These are phyloP conservation scores for Allophyes oxyacanthae DNA, from an alignment of 2,888 invertebrate genomes.

Conservation along the genomic window DNA sequence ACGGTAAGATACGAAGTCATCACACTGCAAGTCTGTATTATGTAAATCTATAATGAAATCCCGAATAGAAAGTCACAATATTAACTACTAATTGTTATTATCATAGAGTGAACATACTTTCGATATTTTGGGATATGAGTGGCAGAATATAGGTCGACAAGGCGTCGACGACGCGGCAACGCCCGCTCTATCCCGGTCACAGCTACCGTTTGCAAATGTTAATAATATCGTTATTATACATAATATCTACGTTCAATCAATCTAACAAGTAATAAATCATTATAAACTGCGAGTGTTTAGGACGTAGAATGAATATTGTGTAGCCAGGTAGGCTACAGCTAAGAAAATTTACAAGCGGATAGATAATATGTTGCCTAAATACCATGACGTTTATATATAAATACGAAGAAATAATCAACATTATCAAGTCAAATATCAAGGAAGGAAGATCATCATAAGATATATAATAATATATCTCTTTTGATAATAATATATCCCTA, in stretches of 20 bases:
- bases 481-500: too few relatives aligned
- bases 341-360: slow-evolving; percentile 36
- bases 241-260: slow-evolving; percentile 12
- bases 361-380: background rate
- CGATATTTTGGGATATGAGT: slow-evolving; percentile 87
- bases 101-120: slow-evolving; percentile 68
- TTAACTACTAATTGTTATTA: slow-evolving; percentile 46
- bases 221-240: slow-evolving; percentile 57
- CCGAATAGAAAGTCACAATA: background rate
- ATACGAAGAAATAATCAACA: too few relatives aligned
- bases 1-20: slow-evolving; percentile 37
- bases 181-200: slow-evolving; percentile 85
- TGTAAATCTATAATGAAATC: too few relatives aligned
- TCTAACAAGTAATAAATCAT: slow-evolving; percentile 1
- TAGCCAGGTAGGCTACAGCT: slow-evolving; percentile 2
- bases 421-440: too few relatives aligned
- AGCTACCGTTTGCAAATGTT: slow-evolving; percentile 77
- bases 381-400: too few relatives aligned
- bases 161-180: slow-evolving; percentile 79
- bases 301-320: slow-evolving; percentile 14
- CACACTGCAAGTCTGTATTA: too few relatives aligned
- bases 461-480: too few relatives aligned
- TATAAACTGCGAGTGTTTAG: background rate
- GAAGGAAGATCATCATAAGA: too few relatives aligned
- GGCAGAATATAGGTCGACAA: slow-evolving; percentile 84